These are phyloP conservation scores for Allolobophora icterica DNA, from an alignment of 2,888 invertebrate species.

Conservation along the genomic window DNA sequence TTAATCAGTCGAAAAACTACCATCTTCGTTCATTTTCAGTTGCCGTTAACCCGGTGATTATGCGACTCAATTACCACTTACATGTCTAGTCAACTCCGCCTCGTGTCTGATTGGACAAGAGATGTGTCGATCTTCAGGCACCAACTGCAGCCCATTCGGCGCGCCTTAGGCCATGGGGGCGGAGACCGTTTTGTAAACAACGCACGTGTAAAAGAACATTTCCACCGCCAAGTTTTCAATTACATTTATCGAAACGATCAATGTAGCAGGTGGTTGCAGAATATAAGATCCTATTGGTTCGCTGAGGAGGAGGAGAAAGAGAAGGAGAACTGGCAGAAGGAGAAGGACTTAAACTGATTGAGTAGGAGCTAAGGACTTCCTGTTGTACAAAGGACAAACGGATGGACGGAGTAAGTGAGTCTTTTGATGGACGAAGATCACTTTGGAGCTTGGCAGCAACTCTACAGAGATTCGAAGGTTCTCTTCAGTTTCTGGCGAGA, in stretches of 20 bases:
- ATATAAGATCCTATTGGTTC: neutral
- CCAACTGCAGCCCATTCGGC: neutral
- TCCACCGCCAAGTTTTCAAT: neutral
- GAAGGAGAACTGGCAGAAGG: neutral
- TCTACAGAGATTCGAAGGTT: neutral
- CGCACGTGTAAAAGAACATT: neutral
- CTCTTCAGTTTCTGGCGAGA: neutral
- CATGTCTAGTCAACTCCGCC: neutral
- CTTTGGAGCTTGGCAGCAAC: neutral
- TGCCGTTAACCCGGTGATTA: neutral
- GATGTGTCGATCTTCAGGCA: neutral
- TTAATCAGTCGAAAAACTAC: neutral
- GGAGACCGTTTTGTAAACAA: neutral
- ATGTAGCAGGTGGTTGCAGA: neutral
- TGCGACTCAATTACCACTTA: neutral
- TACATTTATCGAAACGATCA: neutral
- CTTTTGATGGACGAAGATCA: neutral
- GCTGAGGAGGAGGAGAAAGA: neutral
- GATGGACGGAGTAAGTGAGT: no score
- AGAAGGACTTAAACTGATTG: neutral
- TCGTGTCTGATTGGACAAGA: neutral
- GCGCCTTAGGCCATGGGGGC: neutral
- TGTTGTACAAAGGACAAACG: neutral
- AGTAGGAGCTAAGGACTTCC: neutral
- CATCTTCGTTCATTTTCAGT: neutral